phyloP scores from a whole-genome alignment of 1,140 invertebrate species.

The Telenomus remus region DNA sequence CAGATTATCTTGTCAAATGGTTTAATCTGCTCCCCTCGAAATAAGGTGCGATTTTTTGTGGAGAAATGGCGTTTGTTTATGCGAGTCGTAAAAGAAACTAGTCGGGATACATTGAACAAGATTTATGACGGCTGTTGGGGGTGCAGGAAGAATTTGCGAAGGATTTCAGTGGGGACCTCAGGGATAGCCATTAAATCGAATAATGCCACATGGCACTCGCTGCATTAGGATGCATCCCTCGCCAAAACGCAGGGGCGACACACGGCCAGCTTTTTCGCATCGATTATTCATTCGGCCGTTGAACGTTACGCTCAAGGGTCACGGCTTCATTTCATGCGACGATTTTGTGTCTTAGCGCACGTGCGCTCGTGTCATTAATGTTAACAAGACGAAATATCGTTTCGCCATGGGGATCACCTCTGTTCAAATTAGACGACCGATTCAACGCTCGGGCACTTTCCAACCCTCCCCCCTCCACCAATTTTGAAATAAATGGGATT shows the following conservation, averaged over 20 bases:
- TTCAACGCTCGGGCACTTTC: conserved; percentile 13
- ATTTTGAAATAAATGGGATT: conserved; percentile 24
- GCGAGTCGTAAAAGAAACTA: conserved; percentile 16
- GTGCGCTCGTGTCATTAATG: conserved; percentile 12
- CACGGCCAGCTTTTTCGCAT: conserved; percentile 36
- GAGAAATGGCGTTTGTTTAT: conserved; percentile 14
- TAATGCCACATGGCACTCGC: conserved; percentile 39
- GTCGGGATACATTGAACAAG: conserved; percentile 40
- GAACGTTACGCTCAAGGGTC: conserved; percentile 9
- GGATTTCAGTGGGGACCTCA: conserved; percentile 25
- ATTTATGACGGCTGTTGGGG: conserved; percentile 33
- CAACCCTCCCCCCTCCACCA: too few species aligned
- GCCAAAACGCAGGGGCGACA: conserved; percentile 1
- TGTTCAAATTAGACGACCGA: conserved; percentile 1
- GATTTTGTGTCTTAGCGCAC: conserved; percentile 1
- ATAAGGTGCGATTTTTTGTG: too few species aligned
- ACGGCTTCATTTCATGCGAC: conserved; percentile 12
- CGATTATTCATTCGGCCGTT: conserved; percentile 41
- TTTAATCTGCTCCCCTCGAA: too few species aligned
- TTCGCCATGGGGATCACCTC: not conserved
- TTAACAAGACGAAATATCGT: conserved; percentile 20
- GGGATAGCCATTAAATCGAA: conserved; percentile 36
- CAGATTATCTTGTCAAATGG: too few species aligned
- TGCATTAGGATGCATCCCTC: conserved; percentile 49
- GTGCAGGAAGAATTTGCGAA: conserved; percentile 40